These are phyloP conservation scores for Trachurus trachurus DNA, from an alignment of 2,797 vertebrate genomes.

Conservation along the genomic window DNA sequence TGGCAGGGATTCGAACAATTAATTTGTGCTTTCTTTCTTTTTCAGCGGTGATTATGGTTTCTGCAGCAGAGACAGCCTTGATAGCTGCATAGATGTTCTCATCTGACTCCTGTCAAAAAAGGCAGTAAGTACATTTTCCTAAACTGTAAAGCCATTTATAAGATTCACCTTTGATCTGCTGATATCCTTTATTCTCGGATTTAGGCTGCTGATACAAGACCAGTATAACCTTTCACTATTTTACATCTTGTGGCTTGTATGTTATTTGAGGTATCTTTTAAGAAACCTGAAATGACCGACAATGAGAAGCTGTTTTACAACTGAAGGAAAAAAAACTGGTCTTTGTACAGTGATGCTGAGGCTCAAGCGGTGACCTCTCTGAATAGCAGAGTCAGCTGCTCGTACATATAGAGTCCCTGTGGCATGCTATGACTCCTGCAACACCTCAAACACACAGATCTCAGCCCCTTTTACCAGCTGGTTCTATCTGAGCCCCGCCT, in stretches of 20 bases:
- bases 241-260: neutral
- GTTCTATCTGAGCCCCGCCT: slow-evolving; percentile 64
- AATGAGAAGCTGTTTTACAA: neutral
- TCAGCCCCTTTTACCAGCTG: slow-evolving; percentile 66
- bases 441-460: slow-evolving; percentile 55
- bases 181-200: no score
- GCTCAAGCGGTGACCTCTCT: slow-evolving; percentile 45
- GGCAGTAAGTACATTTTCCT: neutral
- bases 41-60: no score
- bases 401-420: slow-evolving; percentile 48
- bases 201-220: neutral
- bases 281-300: neutral
- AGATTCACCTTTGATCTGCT: no score
- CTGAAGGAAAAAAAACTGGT: neutral
- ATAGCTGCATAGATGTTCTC: neutral
- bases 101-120: neutral
- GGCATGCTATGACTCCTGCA: slow-evolving; percentile 63
- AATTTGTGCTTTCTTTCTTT: no score
- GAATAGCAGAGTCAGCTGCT: slow-evolving; percentile 81
- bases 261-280: neutral
- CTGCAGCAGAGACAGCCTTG: no score
- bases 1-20: no score
- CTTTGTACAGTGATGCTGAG: slow-evolving; percentile 34
- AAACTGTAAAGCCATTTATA: neutral
- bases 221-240: neutral